Evolutionary conservation across 2,797 vertebrate genomes (phyloP), one percentile per base, ranked within the genome.

Genomic region (Centropyge bicolor): DNA sequence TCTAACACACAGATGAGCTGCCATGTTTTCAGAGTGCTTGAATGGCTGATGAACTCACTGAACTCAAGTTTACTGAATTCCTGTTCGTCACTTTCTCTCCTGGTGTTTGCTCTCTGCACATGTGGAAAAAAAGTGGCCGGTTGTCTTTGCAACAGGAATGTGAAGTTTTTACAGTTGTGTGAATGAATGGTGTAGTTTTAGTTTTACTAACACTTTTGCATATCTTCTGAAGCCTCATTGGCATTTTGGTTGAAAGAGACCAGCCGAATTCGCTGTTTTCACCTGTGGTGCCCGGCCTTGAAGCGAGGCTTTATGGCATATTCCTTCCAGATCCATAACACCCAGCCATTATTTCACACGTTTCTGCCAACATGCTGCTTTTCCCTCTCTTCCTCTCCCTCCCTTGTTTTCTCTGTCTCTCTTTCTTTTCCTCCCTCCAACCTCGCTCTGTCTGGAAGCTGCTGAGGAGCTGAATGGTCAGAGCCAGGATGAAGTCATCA

Each of bases 401-500:
- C 74, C 79, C 86, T 81, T 85, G 80, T 87, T 86, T 91, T 88
- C 81, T 80, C 82, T 80, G 81, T 60, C 80, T 72, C 71, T 74
- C 68, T 86, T 70, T 81, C 74, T 84, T 82, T 80, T 90, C 84
- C 83, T 83, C 68, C 85, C 78, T 85, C 74, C 14, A 74, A 81
- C 74, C 78, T 91, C 79, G 62, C 85, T 87, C 83, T 60, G 83
- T 92, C 90, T 91, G 85, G 71, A 88, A 87, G 90, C 84, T 71
- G 86, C 89, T 1, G 84, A 90, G 85, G 81, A 92, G 88, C 86
- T 90, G 76, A 91, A 89, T 78, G 90, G 82, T 84, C 60, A 87
- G 84, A 82, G 90, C 78, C 74, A 85, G 82, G 62, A 89, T 91
- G 93, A 93, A 94, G 94, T 95, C 95, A 94, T 95, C 92, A 91